Conservation (phyloP, 2,888 invertebrate genomes). For the Leptura quadrifasciata region DNA sequence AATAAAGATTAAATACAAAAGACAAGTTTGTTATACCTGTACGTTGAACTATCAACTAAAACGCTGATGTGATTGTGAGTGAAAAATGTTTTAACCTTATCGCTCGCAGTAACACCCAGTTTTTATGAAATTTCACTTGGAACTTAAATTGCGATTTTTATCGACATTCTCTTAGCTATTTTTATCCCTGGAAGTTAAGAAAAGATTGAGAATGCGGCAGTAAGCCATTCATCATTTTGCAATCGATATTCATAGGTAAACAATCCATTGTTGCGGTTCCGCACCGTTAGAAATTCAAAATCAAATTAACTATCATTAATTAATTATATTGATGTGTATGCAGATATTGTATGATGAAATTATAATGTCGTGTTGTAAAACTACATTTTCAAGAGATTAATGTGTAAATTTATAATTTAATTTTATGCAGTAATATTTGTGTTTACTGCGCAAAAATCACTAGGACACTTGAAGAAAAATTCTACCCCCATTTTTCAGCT, state of each 20-base stretch:
- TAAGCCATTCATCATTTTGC: slow-evolving; percentile 28
- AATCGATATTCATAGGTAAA: slow-evolving; percentile 35
- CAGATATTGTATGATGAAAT: slow-evolving; percentile 11
- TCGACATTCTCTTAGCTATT: neutral
- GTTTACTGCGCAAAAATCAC: neutral
- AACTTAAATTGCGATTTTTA: neutral
- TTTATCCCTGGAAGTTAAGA: slow-evolving; percentile 17
- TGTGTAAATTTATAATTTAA: neutral
- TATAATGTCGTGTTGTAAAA: neutral
- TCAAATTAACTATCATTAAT: neutral
- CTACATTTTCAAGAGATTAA: neutral
- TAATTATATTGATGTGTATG: slow-evolving; percentile 27
- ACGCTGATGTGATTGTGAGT: no score
- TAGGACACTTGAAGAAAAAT: no score
- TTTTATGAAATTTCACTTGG: neutral
- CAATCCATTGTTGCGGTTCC: slow-evolving; percentile 36
- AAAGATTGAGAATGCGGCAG: slow-evolving; percentile 8
- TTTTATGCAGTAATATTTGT: neutral
- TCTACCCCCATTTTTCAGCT: no score
- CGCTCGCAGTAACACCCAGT: neutral
- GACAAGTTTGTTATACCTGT: no score
- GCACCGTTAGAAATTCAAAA: slow-evolving; percentile 19
- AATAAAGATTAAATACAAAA: no score
- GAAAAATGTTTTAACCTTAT: neutral
- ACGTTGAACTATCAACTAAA: no score